These are phyloP conservation scores for Sarcophilus harrisii DNA, from an alignment of 2,797 vertebrate genomes.

Conservation along the genomic window DNA sequence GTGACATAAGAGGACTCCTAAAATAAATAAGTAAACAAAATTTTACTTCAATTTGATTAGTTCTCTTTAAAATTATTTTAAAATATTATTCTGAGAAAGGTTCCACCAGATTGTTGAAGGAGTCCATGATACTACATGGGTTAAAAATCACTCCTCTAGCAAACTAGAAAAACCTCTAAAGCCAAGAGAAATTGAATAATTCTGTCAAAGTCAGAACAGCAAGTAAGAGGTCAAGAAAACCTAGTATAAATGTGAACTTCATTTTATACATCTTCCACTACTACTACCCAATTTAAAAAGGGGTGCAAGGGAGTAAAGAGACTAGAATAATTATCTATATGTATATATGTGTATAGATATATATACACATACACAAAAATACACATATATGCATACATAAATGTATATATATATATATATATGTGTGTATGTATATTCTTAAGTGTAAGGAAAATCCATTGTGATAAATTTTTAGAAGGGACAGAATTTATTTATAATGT, in stretches of 20 bases:
- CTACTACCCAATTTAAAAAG: too few relatives aligned
- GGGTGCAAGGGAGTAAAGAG: not conserved
- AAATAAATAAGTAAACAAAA: not conserved
- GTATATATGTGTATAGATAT: too few relatives aligned
- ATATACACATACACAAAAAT: too few relatives aligned
- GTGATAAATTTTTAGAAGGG: slow-evolving; percentile 1
- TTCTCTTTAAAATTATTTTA: not conserved
- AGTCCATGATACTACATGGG: not conserved
- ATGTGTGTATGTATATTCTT: too few relatives aligned
- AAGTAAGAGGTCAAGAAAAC: not conserved
- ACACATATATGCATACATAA: too few relatives aligned
- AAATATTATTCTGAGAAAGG: not conserved
- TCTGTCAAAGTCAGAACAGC: not conserved
- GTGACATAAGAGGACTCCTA: not conserved
- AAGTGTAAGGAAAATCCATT: not conserved
- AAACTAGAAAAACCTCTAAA: not conserved
- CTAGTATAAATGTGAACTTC: not conserved
- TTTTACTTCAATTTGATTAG: not conserved
- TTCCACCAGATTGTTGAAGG: not conserved
- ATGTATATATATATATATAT: not conserved
- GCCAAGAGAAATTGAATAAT: not conserved
- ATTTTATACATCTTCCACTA: not conserved
- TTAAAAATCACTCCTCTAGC: not conserved
- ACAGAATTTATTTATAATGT: not conserved
- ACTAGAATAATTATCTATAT: not conserved